phyloP scores from a whole-genome alignment of 2,797 vertebrate genomes.

The Coregonus ussuriensis region DNA sequence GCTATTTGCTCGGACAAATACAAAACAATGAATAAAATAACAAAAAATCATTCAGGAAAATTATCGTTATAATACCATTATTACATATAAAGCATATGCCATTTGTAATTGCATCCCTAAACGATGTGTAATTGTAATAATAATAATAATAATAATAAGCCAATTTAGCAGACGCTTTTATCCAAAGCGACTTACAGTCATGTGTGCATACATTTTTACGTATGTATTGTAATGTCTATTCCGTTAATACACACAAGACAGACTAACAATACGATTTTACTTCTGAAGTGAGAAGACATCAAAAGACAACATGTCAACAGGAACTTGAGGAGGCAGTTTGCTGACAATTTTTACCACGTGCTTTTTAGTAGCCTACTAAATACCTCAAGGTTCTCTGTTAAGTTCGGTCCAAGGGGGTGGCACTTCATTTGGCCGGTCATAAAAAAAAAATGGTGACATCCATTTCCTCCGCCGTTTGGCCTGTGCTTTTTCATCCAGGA shows the following conservation, averaged over 20 bases:
- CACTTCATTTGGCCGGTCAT: neutral
- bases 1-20: too few species aligned
- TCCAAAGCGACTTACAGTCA: too few species aligned
- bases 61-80: neutral
- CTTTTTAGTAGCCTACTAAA: neutral
- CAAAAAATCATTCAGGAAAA: neutral
- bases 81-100: neutral
- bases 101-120: neutral
- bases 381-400: neutral
- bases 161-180: too few species aligned
- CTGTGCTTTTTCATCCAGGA: too few species aligned
- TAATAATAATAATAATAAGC: too few species aligned
- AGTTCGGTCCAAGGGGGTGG: neutral
- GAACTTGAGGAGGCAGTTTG: neutral
- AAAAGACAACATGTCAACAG: neutral
- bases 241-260: too few species aligned
- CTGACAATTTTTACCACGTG: neutral
- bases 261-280: too few species aligned
- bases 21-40: neutral
- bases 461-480: too few species aligned
- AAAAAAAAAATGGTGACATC: too few species aligned
- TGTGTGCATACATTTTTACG: too few species aligned
- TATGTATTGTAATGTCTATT: neutral
- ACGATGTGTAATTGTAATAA: neutral
- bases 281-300: too few species aligned